Percentiles rank a stretch among this genome's conserved stretches.
These are phyloP conservation scores for Tenthredo scrophulariae DNA, from an alignment of 2,888 invertebrate genomes.

Conservation along the genomic window DNA sequence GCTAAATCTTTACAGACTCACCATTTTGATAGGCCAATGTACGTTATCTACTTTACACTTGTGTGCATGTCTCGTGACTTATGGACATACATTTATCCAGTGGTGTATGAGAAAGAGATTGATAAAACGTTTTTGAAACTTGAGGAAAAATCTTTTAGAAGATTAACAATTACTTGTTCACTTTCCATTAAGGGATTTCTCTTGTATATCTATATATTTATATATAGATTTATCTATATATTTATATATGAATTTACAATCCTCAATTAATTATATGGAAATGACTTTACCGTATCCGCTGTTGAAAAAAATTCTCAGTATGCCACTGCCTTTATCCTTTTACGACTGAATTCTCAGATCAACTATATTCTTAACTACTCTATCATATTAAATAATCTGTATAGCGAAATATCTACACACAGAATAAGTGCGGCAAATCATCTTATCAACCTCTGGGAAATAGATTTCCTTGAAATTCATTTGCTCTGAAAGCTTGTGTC, in stretches of 20 bases:
- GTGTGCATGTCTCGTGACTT: constrained; percentile 12
- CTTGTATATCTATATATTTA: not conserved
- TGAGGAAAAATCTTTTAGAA: not conserved
- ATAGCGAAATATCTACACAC: not conserved
- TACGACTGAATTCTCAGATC: constrained; percentile 3
- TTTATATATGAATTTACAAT: not conserved
- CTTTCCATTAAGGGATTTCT: not conserved
- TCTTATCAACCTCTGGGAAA: constrained; percentile 36
- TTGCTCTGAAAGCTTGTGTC: not conserved
- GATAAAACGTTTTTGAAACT: not conserved
- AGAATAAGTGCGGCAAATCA: constrained; percentile 11
- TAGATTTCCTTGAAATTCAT: constrained; percentile 16
- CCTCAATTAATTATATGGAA: not conserved
- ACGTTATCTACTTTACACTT: constrained; percentile 36
- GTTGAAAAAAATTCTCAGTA: constrained; percentile 10
- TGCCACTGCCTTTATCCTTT: not conserved
- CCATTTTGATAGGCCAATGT: constrained; percentile 15
- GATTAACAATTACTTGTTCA: not conserved
- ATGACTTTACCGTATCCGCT: not conserved
- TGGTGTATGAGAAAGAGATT: not conserved
- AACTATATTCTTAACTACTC: constrained; percentile 24
- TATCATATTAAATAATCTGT: constrained; percentile 1
- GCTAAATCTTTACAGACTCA: not conserved
- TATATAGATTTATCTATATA: too few species aligned
- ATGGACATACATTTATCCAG: constrained; percentile 18